Conservation (phyloP, 2,113 vertebrate genomes). For the Tychaedon coryphoeus region DNA sequence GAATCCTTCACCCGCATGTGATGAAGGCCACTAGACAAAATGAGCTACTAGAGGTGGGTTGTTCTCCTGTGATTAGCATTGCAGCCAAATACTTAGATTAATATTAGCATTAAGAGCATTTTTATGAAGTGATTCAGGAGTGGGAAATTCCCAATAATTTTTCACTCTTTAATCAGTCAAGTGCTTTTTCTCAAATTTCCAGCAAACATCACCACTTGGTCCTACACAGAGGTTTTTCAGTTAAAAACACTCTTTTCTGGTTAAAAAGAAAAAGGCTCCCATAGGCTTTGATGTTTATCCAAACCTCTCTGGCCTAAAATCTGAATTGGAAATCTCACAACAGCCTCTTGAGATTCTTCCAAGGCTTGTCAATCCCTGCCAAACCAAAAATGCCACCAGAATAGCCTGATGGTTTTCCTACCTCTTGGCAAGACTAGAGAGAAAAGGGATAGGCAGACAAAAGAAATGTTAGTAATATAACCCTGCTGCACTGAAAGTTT, state of each 20-base stretch:
- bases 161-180: slow-evolving; percentile 25
- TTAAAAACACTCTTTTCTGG: slow-evolving; percentile 14
- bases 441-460: slow-evolving; percentile 34
- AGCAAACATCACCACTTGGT: slow-evolving; percentile 26
- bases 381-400: slow-evolving; percentile 61
- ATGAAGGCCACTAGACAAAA: background rate
- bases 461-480: slow-evolving; percentile 20
- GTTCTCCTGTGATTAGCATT: background rate
- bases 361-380: slow-evolving; percentile 26
- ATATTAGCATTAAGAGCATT: background rate
- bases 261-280: slow-evolving; percentile 14
- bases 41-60: background rate
- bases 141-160: slow-evolving; percentile 37
- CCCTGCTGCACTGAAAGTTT: background rate
- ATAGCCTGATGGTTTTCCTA: slow-evolving; percentile 40
- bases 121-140: slow-evolving; percentile 31
- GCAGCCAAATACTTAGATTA: background rate
- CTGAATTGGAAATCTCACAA: slow-evolving; percentile 56
- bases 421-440: slow-evolving; percentile 55
- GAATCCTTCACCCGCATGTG: background rate
- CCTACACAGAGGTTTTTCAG: background rate
- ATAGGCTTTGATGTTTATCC: slow-evolving; percentile 55
- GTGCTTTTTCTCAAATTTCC: slow-evolving; percentile 25
- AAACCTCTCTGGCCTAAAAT: slow-evolving; percentile 42
- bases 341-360: slow-evolving; percentile 38